Conservation (phyloP, 2,888 invertebrate species). For the Tetramorium bicarinatum region DNA sequence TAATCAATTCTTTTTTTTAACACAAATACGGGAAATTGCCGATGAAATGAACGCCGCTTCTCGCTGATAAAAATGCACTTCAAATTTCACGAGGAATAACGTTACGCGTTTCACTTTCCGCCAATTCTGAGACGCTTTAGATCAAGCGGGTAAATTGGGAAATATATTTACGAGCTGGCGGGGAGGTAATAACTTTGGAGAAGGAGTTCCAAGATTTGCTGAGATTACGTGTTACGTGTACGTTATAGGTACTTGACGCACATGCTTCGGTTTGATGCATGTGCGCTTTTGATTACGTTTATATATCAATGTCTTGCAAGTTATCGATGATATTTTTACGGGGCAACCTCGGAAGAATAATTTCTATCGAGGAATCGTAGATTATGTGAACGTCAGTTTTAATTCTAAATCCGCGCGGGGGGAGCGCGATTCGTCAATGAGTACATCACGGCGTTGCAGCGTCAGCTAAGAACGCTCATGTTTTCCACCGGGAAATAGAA, state of each 20-base stretch:
- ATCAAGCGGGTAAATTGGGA: constrained; percentile 30
- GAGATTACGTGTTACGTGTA: constrained; percentile 25
- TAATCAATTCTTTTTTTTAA: neutral
- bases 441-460: constrained; percentile 58
- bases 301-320: neutral
- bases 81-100: constrained; percentile 30
- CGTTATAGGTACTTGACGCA: constrained; percentile 8
- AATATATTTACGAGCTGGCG: constrained; percentile 36
- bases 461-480: constrained; percentile 64
- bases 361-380: constrained; percentile 6
- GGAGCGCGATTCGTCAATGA: constrained; percentile 65
- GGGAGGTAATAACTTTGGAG: constrained; percentile 28
- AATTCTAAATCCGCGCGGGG: constrained; percentile 42
- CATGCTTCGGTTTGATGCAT: constrained; percentile 7
- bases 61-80: constrained; percentile 13
- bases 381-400: constrained; percentile 61
- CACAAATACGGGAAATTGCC: neutral
- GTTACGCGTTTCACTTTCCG: constrained; percentile 10
- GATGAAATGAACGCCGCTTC: neutral
- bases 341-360: constrained; percentile 8
- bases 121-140: constrained; percentile 10
- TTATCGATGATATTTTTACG: constrained; percentile 27
- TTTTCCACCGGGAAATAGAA: constrained; percentile 71
- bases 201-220: constrained; percentile 21
- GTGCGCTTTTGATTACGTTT: neutral